Percentiles rank a stretch among this genome's conserved stretches.
Evolutionary conservation across 1,140 invertebrate genomes (phyloP).

Genomic region (Oedothorax gibbosus): DNA sequence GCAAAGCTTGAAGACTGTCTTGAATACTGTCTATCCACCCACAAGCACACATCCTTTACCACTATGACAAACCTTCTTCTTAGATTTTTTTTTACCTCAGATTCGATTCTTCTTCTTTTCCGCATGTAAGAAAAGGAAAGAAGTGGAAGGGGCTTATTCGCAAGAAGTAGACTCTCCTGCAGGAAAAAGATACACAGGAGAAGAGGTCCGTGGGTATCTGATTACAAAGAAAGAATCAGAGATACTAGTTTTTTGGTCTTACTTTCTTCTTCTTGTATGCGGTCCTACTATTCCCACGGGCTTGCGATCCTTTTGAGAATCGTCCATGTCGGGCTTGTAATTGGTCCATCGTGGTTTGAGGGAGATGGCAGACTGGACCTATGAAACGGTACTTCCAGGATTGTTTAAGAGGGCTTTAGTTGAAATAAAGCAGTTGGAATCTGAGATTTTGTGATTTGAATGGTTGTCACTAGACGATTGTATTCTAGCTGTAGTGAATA

Average conservation of each 20-base stretch:
- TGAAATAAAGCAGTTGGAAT: no score
- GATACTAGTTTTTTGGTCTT: conserved; percentile 24
- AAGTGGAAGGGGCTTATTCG: conserved; percentile 17
- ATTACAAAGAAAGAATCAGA: conserved; percentile 58
- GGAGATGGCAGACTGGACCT: neutral
- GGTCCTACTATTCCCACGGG: conserved; percentile 42
- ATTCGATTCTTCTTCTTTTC: conserved; percentile 16
- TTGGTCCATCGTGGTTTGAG: conserved; percentile 39
- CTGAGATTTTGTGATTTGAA: no score
- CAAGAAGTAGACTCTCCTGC: neutral
- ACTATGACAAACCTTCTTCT: neutral
- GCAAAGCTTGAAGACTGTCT: no score
- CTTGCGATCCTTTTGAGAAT: conserved; percentile 19
- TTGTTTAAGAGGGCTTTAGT: no score
- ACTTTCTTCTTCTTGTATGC: conserved; percentile 6
- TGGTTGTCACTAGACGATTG: no score
- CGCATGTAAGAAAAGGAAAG: conserved; percentile 20
- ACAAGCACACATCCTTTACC: no score
- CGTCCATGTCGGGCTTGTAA: conserved; percentile 35
- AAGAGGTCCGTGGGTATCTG: conserved; percentile 31
- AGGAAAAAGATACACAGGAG: conserved; percentile 29
- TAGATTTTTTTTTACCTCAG: conserved; percentile 2
- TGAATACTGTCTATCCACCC: no score
- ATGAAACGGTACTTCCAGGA: no score
- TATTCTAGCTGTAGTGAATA: no score